Evolutionary conservation across 92 coral and sea anemone genomes (phyloP), one percentile per base, ranked within the genome.

Genomic region (Porites evermanni): DNA sequence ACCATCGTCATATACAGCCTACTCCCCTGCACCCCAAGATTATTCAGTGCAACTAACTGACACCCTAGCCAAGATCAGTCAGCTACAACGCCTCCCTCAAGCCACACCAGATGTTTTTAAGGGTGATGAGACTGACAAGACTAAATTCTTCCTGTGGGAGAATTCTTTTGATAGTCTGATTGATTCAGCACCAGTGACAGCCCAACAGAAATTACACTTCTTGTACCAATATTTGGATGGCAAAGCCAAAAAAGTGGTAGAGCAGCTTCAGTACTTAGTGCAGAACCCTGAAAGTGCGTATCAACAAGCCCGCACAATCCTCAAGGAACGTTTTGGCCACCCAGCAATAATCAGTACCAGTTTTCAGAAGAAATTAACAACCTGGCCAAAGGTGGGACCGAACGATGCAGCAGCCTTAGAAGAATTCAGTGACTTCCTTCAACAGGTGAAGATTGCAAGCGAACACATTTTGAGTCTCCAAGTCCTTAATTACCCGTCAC

Each of bases 371-470:
- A 54, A 54, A 54, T 54, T 54, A 54, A 13, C 13, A 13, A 13
- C 60, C 60, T 54, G 60, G 60, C 60, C 60, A 54, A 54, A 54
- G 13, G 13, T 54, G 10, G 60, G 11, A 54, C 60, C 60, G 11
- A 54, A 54, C 60, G 13, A 54, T 54, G 60, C 87, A 12, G 24
- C 66, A 20, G 88, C 60, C 13, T 56, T 78, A 8, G 65, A 87
- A 67, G 86, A 87, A 59, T 80, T 87, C 38, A 72, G 90, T 17
- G 90, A 87, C 56, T 87, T n/a, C 20, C 75, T 87, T 6, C 26
- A 81, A 29, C 86, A 87, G 53, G 80, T 87, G 2, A 58, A 80
- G 14, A 87, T 87, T 16, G 86, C 81, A 12, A 32, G 63, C 9
- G 86, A 87, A 64, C 80, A 80, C n/a, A 78, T 87, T 70, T 16